Evolutionary conservation across 2,797 vertebrate species (phyloP).

Genomic region (Gadopsis marmoratus): DNA sequence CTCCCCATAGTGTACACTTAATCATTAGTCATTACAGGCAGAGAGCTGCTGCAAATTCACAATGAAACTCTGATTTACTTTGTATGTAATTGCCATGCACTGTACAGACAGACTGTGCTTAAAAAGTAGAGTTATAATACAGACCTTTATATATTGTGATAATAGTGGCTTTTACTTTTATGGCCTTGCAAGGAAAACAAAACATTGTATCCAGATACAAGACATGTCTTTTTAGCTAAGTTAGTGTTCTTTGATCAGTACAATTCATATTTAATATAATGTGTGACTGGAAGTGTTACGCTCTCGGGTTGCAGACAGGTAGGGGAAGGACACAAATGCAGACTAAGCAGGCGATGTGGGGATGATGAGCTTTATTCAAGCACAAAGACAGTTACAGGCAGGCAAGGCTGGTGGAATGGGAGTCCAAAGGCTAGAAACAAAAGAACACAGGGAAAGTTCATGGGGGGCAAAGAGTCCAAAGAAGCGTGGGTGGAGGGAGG

Average conservation of each 20-base stretch:
- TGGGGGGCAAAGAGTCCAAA: too few species aligned
- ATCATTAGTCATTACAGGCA: slow-evolving; percentile 37
- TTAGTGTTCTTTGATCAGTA: not conserved
- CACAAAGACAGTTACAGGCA: too few species aligned
- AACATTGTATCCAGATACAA: not conserved
- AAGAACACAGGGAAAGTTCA: too few species aligned
- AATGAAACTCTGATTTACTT: slow-evolving; percentile 49
- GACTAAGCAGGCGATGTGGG: too few species aligned
- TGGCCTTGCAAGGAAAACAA: not conserved
- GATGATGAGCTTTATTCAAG: too few species aligned
- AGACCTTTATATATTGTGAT: not conserved
- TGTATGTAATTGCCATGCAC: slow-evolving; percentile 44
- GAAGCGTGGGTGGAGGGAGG: too few species aligned
- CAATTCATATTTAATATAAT: not conserved
- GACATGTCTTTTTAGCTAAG: not conserved
- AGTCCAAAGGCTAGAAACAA: too few species aligned
- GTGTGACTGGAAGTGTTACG: too few species aligned
- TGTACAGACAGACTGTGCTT: not conserved
- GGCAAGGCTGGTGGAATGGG: too few species aligned
- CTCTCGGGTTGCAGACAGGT: too few species aligned
- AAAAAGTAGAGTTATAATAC: not conserved
- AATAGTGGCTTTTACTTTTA: slow-evolving; percentile 16
- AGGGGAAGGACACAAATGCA: too few species aligned
- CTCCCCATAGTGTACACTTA: not conserved
- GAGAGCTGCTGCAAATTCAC: slow-evolving; percentile 45